Base-by-base conservation (phyloP, 53 echinoderm and acorn worm genomes). In the Pentamera pediparva region DNA sequence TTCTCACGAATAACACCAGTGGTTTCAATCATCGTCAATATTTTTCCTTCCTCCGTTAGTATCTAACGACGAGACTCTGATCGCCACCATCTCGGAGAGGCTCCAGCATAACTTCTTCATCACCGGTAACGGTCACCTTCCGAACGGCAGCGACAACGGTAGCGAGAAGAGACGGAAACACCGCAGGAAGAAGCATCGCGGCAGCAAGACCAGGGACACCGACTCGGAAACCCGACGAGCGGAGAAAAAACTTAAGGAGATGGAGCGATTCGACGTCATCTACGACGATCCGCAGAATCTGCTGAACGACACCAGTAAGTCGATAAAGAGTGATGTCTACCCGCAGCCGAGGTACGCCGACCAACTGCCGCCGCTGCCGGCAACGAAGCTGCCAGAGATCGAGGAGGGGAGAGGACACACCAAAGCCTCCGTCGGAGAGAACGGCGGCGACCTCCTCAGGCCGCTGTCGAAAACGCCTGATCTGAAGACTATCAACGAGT, bases 181-280 rank as follows among this genome's bases (percentile, higher is more conserved):
- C 41, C 11, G 49, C 76, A 35, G 54, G 30, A 15, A 77, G 53
- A 13, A 65, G 54, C 76, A n/a, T n/a, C 50, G 38, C 48, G 69
- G 79, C 62, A 67, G 70, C 53, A 87, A 87, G 32, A 75, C 81
- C 18, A 92, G 79, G 78, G 85, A 87, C 45, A 35, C 87, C 9
- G 87, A 87, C 26, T 82, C 87, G 61, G 92, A 87, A 37, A 52
- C 82, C 1, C 53, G 74, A 4, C 52, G 52, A 34, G 61, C 72
- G 31, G 70, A 50, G 48, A 70, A 70, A 70, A 70, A 70, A 51
- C 31, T 48, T 26, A 76, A 76, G 36, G 57, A 34, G 29, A 78
- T 65, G 10, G 69, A 65, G 54, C 21, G 24, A 29, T n/a, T n/a
- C n/a, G 40, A 78, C 25, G 79, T 78, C 41, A 67, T 53, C 28